A percentile compares a stretch with the other conserved stretches of the same genome.
These are phyloP conservation scores for Eristalis intricaria DNA, from an alignment of 2,888 invertebrate genomes.

Conservation along the genomic window DNA sequence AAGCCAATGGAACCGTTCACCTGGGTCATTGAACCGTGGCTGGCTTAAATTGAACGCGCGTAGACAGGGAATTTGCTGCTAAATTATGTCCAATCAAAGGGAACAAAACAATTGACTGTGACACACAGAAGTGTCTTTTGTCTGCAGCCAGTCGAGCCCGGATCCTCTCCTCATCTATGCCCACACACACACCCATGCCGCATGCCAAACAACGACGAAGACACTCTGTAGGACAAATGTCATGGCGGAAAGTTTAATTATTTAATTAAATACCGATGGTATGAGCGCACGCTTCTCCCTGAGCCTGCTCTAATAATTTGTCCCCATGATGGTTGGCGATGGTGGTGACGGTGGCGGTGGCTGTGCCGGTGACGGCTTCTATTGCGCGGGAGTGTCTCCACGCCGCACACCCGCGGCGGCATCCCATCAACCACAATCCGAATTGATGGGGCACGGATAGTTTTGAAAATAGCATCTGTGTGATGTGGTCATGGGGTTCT, in stretches of 20 bases:
- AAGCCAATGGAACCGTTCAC: conserved; percentile 48
- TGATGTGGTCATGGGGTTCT: conserved; percentile 39
- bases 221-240: conserved; percentile 39
- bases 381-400: conserved; percentile 62
- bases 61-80: conserved; percentile 47
- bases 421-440: conserved; percentile 7
- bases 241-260: conserved; percentile 72
- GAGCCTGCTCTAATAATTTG: conserved; percentile 52
- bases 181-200: neutral
- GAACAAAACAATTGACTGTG: conserved; percentile 72
- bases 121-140: conserved; percentile 55
- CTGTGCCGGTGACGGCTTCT: conserved; percentile 27
- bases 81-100: conserved; percentile 71
- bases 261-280: conserved; percentile 70
- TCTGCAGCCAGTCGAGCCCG: conserved; percentile 39
- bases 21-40: conserved; percentile 64
- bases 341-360: neutral
- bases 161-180: conserved; percentile 67
- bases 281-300: conserved; percentile 32
- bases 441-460: conserved; percentile 55
- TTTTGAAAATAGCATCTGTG: conserved; percentile 43
- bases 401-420: conserved; percentile 8
- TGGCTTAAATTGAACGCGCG: conserved; percentile 52
- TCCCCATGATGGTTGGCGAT: conserved; percentile 11
- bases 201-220: neutral